These are phyloP conservation scores for Elanus axillaris DNA, from an alignment of 2,113 vertebrate genomes.

Conservation along the genomic window DNA sequence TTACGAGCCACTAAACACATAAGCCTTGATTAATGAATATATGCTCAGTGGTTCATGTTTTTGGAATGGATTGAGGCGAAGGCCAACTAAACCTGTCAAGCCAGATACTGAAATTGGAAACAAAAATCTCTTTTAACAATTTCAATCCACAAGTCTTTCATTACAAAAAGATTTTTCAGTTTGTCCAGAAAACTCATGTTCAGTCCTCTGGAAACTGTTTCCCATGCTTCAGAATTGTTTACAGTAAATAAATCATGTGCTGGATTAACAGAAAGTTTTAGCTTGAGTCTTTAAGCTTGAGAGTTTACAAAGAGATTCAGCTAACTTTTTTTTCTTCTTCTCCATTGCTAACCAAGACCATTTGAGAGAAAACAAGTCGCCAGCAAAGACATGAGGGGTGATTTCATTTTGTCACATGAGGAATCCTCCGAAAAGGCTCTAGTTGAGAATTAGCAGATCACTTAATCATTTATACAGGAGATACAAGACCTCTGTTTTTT, in stretches of 20 bases:
- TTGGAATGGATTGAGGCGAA: background rate
- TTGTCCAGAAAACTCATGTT: background rate
- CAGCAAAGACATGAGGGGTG: background rate
- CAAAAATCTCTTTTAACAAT: background rate
- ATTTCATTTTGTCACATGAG: background rate
- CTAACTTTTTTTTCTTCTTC: background rate
- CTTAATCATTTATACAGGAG: background rate
- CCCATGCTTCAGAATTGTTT: slow-evolving; percentile 6
- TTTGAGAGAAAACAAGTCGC: background rate
- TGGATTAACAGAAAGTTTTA: slow-evolving; percentile 36
- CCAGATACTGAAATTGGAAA: background rate
- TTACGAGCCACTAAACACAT: background rate
- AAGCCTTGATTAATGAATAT: background rate
- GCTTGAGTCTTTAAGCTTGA: background rate
- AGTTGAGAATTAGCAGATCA: background rate
- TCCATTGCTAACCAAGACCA: background rate
- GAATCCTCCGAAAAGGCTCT: background rate
- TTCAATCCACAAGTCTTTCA: background rate
- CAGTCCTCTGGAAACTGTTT: slow-evolving; percentile 18
- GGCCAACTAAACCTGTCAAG: background rate
- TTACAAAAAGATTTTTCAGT: background rate
- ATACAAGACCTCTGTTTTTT: background rate
- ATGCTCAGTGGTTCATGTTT: background rate
- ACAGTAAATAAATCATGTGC: slow-evolving; percentile 34
- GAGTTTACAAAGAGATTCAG: background rate